Conservation (phyloP, 1,140 invertebrate species). For the Zaprionus ghesquierei region DNA sequence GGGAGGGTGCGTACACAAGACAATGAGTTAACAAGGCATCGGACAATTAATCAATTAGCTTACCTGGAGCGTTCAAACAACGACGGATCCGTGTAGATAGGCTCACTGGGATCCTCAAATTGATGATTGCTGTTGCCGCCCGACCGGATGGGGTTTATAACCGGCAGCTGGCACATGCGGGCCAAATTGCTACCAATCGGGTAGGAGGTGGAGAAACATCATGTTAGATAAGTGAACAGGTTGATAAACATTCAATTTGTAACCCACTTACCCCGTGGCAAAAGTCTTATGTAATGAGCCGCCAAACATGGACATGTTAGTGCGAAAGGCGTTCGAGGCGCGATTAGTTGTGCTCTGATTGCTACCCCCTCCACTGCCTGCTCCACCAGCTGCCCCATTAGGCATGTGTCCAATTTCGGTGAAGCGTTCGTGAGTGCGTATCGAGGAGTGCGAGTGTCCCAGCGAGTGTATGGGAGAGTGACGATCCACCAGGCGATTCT, state of each 20-base stretch:
- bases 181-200: constrained; percentile 73
- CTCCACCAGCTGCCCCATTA: constrained; percentile 22
- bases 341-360: constrained; percentile 74
- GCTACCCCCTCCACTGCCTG: constrained; percentile 8
- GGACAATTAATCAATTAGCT: constrained; percentile 12
- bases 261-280: constrained; percentile 83
- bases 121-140: constrained; percentile 55
- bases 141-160: constrained; percentile 81
- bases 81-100: constrained; percentile 95
- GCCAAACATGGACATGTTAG: constrained; percentile 84
- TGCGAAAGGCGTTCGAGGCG: constrained; percentile 71
- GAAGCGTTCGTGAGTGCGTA: constrained; percentile 79
- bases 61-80: constrained; percentile 91
- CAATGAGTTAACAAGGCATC: neutral
- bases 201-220: neutral
- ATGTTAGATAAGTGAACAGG: constrained; percentile 51
- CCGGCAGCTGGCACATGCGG: constrained; percentile 82
- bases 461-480: constrained; percentile 79
- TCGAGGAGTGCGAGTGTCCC: constrained; percentile 75
- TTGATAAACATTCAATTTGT: constrained; percentile 22
- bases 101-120: constrained; percentile 94
- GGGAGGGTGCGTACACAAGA: neutral
- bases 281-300: constrained; percentile 86
- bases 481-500: constrained; percentile 86
- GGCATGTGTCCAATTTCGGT: constrained; percentile 77